phyloP scores from a whole-genome alignment of 2,888 invertebrate species.

The Reticulitermes lucifugus region DNA sequence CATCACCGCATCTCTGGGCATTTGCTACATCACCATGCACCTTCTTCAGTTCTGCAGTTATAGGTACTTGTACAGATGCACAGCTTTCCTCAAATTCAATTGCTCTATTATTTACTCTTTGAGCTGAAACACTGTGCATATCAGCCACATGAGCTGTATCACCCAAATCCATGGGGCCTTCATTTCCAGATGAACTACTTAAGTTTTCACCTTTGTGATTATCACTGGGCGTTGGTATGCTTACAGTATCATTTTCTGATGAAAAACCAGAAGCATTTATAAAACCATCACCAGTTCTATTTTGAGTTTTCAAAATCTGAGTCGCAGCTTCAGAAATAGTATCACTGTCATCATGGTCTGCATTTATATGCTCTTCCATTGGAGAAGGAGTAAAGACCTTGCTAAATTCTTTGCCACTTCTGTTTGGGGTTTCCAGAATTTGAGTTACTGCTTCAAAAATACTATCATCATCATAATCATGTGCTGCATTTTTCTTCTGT shows the following conservation, averaged over 20 bases:
- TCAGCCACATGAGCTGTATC: neutral
- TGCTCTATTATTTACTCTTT: neutral
- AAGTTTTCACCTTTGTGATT: too few relatives aligned
- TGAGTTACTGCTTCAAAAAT: conserved; percentile 8
- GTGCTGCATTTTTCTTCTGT: too few relatives aligned
- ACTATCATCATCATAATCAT: neutral
- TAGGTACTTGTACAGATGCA: too few relatives aligned
- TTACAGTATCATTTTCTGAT: neutral
- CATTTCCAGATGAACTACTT: too few relatives aligned
- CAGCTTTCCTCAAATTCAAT: neutral
- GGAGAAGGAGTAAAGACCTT: neutral
- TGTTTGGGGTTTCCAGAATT: neutral
- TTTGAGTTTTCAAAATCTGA: conserved; percentile 3
- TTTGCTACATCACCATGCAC: too few relatives aligned
- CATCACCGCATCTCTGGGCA: too few relatives aligned
- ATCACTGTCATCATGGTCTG: neutral
- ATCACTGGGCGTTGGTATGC: too few relatives aligned
- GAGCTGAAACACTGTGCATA: neutral
- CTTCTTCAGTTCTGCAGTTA: too few relatives aligned
- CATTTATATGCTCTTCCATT: neutral
- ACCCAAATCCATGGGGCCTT: neutral
- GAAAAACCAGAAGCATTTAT: neutral
- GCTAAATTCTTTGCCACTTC: neutral
- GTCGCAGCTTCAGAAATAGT: conserved; percentile 40
- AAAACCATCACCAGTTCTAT: neutral